phyloP scores from a whole-genome alignment of 2,888 invertebrate genomes.

The Deilephila elpenor region DNA sequence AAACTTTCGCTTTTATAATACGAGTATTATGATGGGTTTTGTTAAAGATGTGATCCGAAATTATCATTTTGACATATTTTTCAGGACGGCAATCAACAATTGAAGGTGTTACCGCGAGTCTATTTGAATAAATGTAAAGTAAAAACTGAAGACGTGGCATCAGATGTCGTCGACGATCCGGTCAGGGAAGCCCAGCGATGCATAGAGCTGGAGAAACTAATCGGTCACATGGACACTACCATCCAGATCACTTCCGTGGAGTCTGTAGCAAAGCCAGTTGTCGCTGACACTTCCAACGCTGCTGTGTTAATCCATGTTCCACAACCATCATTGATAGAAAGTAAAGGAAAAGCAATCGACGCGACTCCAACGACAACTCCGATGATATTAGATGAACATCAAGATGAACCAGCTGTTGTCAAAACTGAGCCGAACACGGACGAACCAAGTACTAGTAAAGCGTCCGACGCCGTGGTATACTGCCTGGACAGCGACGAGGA shows the following conservation, averaged over 20 bases:
- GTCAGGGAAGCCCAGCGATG: slow-evolving; percentile 73
- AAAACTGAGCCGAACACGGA: slow-evolving; percentile 52
- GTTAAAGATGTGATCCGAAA: not conserved
- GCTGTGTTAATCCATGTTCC: not conserved
- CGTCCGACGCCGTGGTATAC: slow-evolving; percentile 46
- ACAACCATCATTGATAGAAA: too few species aligned
- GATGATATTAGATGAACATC: not conserved
- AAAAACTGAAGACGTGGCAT: slow-evolving; percentile 49
- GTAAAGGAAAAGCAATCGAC: not conserved
- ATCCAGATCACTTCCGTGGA: slow-evolving; percentile 6
- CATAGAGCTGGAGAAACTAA: slow-evolving; percentile 72
- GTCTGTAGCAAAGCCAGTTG: not conserved
- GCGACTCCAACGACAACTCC: not conserved
- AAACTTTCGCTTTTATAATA: too few species aligned
- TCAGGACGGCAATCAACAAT: slow-evolving; percentile 65
- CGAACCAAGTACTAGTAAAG: slow-evolving; percentile 30
- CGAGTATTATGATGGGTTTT: too few species aligned
- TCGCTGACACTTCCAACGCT: not conserved
- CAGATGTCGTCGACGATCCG: slow-evolving; percentile 58
- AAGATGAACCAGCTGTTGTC: slow-evolving; percentile 38
- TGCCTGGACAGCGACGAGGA: slow-evolving; percentile 78
- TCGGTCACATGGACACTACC: slow-evolving; percentile 47
- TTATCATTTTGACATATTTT: slow-evolving; percentile 40
- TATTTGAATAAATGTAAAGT: slow-evolving; percentile 63
- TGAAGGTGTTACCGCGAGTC: slow-evolving; percentile 69